Evolutionary conservation across 2,797 vertebrate species (phyloP), one percentile per base, ranked within the genome.

Genomic region (Rachycentron canadum): DNA sequence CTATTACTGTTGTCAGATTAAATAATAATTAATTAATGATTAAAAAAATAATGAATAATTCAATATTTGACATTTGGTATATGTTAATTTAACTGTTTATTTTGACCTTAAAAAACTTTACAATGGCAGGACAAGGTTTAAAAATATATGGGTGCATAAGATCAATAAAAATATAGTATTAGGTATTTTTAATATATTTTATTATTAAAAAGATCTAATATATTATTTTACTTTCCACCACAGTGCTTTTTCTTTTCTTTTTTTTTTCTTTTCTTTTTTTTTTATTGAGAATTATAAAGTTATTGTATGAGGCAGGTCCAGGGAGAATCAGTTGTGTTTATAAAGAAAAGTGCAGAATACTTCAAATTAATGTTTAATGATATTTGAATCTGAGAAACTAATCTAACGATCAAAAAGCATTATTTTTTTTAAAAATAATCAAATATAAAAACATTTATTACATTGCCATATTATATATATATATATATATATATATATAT

Each of bases 1-100:
- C 3, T 45, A 25, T 87, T 81, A 73, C 55, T n/a, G 83, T 47
- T 26, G 72, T 52, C 70, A 73, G 17, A 79, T 70, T 81, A 79
- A 83, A 63, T n/a, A n/a, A n/a, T n/a, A n/a, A n/a, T n/a, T n/a
- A n/a, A n/a, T n/a, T n/a, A n/a, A n/a, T n/a, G n/a, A n/a, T n/a
- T n/a, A n/a, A n/a, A n/a, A n/a, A n/a, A n/a, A n/a, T n/a, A 16
- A 2, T 8, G 3, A 28, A 64, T 71, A 1, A 53, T 30, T 89
- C 68, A 66, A 25, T 47, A 26, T 63, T 10, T 79, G 73, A 67
- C 60, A 71, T 85, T 78, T 83, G 23, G 23, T 21, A 16, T 7
- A 1, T 49, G 11, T 61, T 63, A 13, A 2, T 45, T 28, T 26
- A 23, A 40, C 13, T 25, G 55, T 71, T 36, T 75, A 62, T 59